Conservation (phyloP, 2,888 invertebrate genomes). For the Idaea straminata region DNA sequence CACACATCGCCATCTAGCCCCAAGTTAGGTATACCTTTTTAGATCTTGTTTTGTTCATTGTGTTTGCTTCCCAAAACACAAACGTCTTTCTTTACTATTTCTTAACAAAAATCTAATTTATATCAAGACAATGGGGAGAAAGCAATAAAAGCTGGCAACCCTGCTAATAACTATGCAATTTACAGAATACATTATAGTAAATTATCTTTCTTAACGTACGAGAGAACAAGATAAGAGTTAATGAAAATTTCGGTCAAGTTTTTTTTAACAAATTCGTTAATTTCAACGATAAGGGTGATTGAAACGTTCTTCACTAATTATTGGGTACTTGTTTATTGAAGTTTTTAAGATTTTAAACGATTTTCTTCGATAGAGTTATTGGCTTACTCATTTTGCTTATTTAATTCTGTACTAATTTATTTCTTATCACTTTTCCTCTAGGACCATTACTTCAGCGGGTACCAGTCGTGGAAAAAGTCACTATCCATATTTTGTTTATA, state of each 20-base stretch:
- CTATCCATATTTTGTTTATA: no score
- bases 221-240: slow-evolving; percentile 64
- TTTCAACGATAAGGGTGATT: slow-evolving; percentile 59
- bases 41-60: no score
- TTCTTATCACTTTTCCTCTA: no score
- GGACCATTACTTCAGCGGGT: no score
- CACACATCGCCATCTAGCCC: no score
- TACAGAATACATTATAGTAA: slow-evolving; percentile 71
- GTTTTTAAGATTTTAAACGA: slow-evolving; percentile 6
- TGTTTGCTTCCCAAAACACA: no score
- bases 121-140: not conserved
- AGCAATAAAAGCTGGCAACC: slow-evolving; percentile 10
- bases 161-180: slow-evolving; percentile 28
- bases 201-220: slow-evolving; percentile 73
- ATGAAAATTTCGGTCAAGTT: slow-evolving; percentile 60
- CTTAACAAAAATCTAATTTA: not conserved
- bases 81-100: no score
- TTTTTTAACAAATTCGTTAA: slow-evolving; percentile 70
- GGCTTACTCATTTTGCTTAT: not conserved
- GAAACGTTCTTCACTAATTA: slow-evolving; percentile 44
- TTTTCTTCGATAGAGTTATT: not conserved
- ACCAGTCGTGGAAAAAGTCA: no score
- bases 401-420: no score
- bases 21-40: no score
- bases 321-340: slow-evolving; percentile 28